A percentile compares a stretch with the other conserved stretches of the same genome.
These are phyloP conservation scores for Acrobasis consociella DNA, from an alignment of 2,888 invertebrate genomes.

Conservation along the genomic window DNA sequence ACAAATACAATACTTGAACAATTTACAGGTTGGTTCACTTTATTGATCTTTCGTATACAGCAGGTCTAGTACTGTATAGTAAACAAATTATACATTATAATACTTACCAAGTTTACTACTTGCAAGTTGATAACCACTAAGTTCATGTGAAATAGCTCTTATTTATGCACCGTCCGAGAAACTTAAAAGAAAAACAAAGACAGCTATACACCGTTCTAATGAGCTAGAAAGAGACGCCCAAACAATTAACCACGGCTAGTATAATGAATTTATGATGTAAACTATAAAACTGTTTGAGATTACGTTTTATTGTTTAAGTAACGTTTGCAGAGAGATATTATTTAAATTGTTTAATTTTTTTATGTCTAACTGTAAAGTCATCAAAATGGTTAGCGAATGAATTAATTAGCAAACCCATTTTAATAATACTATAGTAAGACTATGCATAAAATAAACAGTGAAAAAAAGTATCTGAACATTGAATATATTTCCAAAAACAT, in stretches of 20 bases:
- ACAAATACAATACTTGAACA: too few relatives aligned
- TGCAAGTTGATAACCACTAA: too few relatives aligned
- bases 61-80: too few relatives aligned
- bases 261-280: slow-evolving; percentile 20
- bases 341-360: neutral
- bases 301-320: slow-evolving; percentile 4
- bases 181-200: slow-evolving; percentile 5
- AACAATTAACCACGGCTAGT: slow-evolving; percentile 4
- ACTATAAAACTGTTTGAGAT: neutral
- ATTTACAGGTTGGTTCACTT: too few relatives aligned
- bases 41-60: too few relatives aligned
- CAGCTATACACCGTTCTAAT: neutral
- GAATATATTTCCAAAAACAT: too few relatives aligned
- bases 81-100: too few relatives aligned
- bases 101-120: too few relatives aligned
- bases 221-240: slow-evolving; percentile 9
- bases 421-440: too few relatives aligned
- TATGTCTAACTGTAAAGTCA: neutral
- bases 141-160: slow-evolving; percentile 7
- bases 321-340: neutral
- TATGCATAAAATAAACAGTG: too few relatives aligned
- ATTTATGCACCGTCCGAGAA: slow-evolving; percentile 16
- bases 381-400: neutral
- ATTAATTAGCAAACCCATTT: too few relatives aligned
- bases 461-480: too few relatives aligned